Base-by-base conservation (phyloP, 2,888 invertebrate species). In the Pandemis cinnamomeana region DNA sequence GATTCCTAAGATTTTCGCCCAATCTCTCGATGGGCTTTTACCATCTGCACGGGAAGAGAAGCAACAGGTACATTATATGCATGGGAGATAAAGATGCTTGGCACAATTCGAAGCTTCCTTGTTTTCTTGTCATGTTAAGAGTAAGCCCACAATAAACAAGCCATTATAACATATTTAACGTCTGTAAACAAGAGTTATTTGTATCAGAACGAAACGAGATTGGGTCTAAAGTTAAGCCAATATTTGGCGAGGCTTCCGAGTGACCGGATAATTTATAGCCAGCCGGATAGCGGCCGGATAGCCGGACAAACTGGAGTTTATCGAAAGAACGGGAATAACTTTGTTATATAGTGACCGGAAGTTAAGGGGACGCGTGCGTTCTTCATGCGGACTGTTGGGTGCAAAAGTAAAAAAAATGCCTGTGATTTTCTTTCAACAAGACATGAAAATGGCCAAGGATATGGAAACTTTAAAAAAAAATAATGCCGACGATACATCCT, bases 261-360 rank as follows among this genome's bases (percentile, higher is more conserved):
- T 88, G 91, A 86, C 87, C 90, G 87, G 89, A 90, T 94, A 93
- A 94, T 94, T 94, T 94, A 94, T 94, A 75, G 81, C 76, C 76
- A 71, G 53, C 53, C 55, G 55, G 55, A 55, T n/a, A n/a, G 55
- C 7, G 69, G 44, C 64, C 64, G 71, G 51, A 58, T 55, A 83
- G 92, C 86, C 88, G 89, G 89, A 87, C 90, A 93, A 92, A 93
- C 90, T 92, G 89, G 90, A 93, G 91, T 94, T 93, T 94, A 94
- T 94, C 94, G 93, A 92, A 93, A 92, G 92, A 90, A 91, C 87
- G 91, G 85, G 91, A 94, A 93, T 93, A 93, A 94, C 93, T 94
- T 94, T 94, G 94, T 94, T 94, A 94, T 91, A 91, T 91, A 92
- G 89, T 93, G 92, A 93, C 92, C 94, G 94, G 93, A 94, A 88